These are phyloP conservation scores for Panagrolaimus sp. DNA, from an alignment of 1,140 invertebrate genomes.

Conservation along the genomic window DNA sequence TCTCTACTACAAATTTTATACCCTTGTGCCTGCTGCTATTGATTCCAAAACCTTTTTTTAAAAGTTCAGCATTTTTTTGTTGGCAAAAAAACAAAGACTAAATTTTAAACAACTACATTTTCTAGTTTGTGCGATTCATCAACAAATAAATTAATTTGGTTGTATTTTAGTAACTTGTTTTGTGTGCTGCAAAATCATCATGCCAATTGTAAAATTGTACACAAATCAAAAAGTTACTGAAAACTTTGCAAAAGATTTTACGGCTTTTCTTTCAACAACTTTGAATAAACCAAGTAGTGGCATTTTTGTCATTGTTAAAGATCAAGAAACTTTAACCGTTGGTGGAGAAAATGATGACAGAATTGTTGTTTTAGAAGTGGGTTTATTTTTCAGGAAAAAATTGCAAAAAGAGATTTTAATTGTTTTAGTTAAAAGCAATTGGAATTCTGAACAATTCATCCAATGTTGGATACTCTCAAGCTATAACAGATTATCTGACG, in stretches of 20 bases:
- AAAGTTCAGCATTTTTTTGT: too few species aligned
- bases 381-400: background rate
- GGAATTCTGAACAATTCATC: background rate
- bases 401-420: background rate
- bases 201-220: background rate
- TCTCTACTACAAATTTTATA: too few species aligned
- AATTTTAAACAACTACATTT: too few species aligned
- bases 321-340: background rate
- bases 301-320: background rate
- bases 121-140: too few species aligned
- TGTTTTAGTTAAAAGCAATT: constrained; percentile 9
- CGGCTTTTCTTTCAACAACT: background rate
- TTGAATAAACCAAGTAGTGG: background rate
- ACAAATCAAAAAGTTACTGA: background rate
- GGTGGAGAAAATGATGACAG: constrained; percentile 11
- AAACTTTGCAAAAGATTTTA: background rate
- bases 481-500: background rate
- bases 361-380: background rate
- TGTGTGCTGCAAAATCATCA: background rate
- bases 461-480: background rate
- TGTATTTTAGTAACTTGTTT: background rate
- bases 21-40: too few species aligned
- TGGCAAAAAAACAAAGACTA: too few species aligned
- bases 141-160: background rate
- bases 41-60: too few species aligned